Conservation (phyloP, 2,113 vertebrate genomes). For the Xiphias gladius region DNA sequence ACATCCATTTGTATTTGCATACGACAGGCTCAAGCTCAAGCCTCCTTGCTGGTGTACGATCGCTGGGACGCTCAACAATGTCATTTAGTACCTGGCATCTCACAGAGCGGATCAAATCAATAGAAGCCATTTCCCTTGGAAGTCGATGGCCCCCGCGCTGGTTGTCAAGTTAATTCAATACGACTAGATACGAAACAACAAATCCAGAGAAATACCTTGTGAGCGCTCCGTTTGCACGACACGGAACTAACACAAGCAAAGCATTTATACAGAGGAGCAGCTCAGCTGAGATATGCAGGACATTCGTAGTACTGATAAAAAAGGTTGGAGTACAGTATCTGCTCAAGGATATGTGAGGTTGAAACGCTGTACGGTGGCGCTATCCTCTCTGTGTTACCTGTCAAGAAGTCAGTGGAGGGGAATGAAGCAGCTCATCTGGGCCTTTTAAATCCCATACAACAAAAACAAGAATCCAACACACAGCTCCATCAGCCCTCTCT, state of each 20-base stretch:
- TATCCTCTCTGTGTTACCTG: constrained; percentile 59
- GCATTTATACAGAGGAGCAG: not conserved
- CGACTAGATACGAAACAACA: constrained; percentile 31
- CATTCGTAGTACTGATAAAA: constrained; percentile 37
- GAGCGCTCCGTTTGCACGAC: constrained; percentile 21
- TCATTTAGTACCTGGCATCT: constrained; percentile 61
- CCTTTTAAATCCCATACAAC: constrained; percentile 51
- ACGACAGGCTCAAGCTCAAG: constrained; percentile 30
- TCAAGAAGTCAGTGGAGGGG: constrained; percentile 67
- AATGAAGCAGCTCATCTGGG: constrained; percentile 61
- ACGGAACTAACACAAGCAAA: not conserved
- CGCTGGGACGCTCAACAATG: constrained; percentile 34
- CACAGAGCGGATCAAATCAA: constrained; percentile 60
- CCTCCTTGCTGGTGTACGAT: constrained; percentile 4
- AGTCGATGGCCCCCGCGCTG: constrained; percentile 35
- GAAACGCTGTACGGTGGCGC: constrained; percentile 18
- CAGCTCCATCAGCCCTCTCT: constrained; percentile 44
- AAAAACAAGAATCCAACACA: constrained; percentile 53
- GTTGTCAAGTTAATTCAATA: constrained; percentile 64
- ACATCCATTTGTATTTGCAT: constrained; percentile 68
- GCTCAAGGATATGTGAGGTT: constrained; percentile 27
- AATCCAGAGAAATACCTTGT: not conserved
- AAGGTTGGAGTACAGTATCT: constrained; percentile 2
- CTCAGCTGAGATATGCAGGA: constrained; percentile 26
- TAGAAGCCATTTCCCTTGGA: constrained; percentile 62